phyloP scores from a whole-genome alignment of 1,140 invertebrate species.

The Eulimnadia texana region DNA sequence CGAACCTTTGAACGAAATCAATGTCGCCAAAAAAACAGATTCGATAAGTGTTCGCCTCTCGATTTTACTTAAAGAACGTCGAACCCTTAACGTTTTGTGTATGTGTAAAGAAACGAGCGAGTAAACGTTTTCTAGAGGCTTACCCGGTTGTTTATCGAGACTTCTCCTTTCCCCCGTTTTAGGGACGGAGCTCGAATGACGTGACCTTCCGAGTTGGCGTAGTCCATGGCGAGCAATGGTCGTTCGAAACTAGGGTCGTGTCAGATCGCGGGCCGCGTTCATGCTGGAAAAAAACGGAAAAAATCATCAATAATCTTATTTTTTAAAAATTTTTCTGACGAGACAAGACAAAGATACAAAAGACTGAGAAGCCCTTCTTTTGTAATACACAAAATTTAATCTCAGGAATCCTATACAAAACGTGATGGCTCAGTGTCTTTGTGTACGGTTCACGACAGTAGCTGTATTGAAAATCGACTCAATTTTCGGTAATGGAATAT shows the following conservation, averaged over 20 bases:
- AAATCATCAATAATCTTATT: background rate
- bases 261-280: background rate
- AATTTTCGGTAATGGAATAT: too few species aligned
- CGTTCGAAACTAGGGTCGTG: background rate
- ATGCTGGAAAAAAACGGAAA: background rate
- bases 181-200: constrained; percentile 51
- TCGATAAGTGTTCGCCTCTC: background rate
- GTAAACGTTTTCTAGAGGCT: constrained; percentile 32
- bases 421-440: background rate
- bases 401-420: too few species aligned
- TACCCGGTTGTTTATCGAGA: constrained; percentile 51
- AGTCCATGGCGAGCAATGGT: background rate
- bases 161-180: constrained; percentile 51
- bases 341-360: too few species aligned
- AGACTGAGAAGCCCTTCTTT: too few species aligned
- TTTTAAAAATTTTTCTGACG: too few species aligned
- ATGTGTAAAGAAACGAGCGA: background rate
- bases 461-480: background rate
- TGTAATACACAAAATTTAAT: too few species aligned
- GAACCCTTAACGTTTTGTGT: background rate
- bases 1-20: background rate
- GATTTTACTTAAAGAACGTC: background rate
- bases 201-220: constrained; percentile 28
- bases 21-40: background rate
- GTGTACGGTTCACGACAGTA: background rate